These are phyloP conservation scores for Prionailurus bengalensis DNA, from an alignment of 2,113 vertebrate species.

Conservation along the genomic window DNA sequence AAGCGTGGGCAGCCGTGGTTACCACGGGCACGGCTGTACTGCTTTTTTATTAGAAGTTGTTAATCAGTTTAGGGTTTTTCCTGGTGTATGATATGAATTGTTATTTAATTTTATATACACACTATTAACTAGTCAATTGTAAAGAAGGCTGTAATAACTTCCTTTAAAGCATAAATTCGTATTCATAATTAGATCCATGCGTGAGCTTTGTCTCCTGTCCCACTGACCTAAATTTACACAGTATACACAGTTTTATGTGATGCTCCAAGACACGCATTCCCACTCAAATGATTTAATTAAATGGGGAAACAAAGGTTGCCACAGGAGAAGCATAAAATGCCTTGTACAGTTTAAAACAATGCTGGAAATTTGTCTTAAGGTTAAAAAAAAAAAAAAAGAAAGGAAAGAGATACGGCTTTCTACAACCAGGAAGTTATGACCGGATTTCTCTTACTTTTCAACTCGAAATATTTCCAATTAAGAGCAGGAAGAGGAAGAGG, in stretches of 20 bases:
- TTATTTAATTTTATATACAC: not conserved
- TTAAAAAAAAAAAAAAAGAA: not conserved
- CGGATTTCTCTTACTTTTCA: not conserved
- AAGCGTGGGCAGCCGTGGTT: not conserved
- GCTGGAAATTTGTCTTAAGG: not conserved
- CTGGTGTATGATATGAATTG: not conserved
- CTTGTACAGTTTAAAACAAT: not conserved
- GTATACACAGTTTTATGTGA: not conserved
- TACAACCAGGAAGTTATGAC: not conserved
- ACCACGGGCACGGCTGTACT: no score
- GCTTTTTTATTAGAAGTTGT: not conserved
- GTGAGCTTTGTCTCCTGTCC: not conserved
- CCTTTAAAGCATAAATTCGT: not conserved
- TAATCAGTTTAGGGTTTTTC: not conserved
- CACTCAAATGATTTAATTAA: not conserved
- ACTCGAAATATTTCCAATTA: constrained; percentile 28
- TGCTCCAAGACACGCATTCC: not conserved
- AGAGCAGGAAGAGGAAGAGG: constrained; percentile 51
- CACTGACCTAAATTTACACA: not conserved
- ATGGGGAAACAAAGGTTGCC: not conserved
- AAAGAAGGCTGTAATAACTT: not conserved
- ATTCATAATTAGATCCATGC: not conserved
- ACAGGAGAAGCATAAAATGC: not conserved
- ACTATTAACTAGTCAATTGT: not conserved
- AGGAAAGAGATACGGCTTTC: not conserved